Conservation (phyloP, 2,888 invertebrate genomes). For the Chirona hameri region DNA sequence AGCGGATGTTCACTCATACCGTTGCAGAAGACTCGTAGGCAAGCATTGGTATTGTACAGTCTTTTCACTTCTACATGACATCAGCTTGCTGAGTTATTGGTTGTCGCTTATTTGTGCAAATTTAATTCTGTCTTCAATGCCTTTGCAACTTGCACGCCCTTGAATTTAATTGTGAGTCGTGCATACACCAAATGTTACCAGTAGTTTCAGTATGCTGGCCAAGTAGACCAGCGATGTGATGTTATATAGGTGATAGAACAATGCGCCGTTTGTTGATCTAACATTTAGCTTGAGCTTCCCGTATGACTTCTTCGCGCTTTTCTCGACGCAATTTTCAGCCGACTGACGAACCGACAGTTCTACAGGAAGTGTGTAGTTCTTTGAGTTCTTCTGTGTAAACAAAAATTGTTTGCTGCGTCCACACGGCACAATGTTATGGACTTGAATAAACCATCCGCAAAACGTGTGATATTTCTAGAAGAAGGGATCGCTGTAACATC, state of each 20-base stretch:
- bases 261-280: neutral
- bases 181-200: neutral
- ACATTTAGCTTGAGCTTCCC: neutral
- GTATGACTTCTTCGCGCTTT: neutral
- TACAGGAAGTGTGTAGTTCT: neutral
- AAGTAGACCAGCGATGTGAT: neutral
- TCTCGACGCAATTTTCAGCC: neutral
- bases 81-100: neutral
- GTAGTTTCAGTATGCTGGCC: neutral
- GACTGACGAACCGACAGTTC: neutral
- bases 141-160: neutral
- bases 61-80: neutral
- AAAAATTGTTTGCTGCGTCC: neutral
- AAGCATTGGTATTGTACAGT: neutral
- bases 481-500: neutral
- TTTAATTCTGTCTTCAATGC: neutral
- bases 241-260: neutral
- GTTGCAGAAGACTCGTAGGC: too few species aligned
- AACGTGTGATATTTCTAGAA: neutral
- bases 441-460: conserved; percentile 5
- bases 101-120: neutral
- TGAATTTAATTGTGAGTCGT: neutral
- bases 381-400: neutral
- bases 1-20: too few species aligned
- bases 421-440: neutral